Base-by-base conservation (phyloP, 2,113 vertebrate genomes). In the Datnioides undecimradiatus region DNA sequence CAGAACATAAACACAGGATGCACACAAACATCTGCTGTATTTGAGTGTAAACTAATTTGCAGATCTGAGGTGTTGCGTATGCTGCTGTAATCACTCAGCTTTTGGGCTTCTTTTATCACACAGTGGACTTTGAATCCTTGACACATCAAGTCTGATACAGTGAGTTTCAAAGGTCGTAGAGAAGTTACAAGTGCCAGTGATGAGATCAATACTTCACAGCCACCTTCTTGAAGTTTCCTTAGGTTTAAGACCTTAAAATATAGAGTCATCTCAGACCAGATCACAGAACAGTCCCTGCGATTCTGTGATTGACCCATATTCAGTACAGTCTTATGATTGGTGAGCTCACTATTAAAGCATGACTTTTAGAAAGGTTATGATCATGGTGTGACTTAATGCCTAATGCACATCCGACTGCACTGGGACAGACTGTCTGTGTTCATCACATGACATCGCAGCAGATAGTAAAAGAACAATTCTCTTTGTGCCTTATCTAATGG, bases 311-410 rank as follows among this genome's bases (percentile, higher is more conserved):
- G n/a, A 3, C 19, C 40, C 21, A 3, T 36, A 27, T 21, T 17
- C 62, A 29, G n/a, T 25, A 27, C 5, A 29, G 71, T 89, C 90
- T 79, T 60, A 55, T 92, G 93, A 91, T 71, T n/a, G 36, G 7
- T 80, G 58, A 76, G 63, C 48, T 87, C 82, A 73, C 19, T 57
- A 1, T 27, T 45, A n/a, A 76, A 36, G 69, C 64, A 67, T 73
- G 76, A 68, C 67, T 70, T 6, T 12, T 23, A 29, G 25, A 72
- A 70, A 36, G n/a, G 54, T 59, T 36, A 7, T 27, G 64, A 82
- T 66, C 31, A 45, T n/a, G 29, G 31, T 73, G 65, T 88, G 73
- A 80, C 62, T 57, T 9, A 1, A 67, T 7, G 6, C 27, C 43
- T 36, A 14, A 27, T 58, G 5, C 27, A 45, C 19, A 34, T 58